Evolutionary conservation across 2,888 invertebrate genomes (phyloP), one percentile per base, ranked within the genome.

Genomic region (Neuroscelio doddi): DNA sequence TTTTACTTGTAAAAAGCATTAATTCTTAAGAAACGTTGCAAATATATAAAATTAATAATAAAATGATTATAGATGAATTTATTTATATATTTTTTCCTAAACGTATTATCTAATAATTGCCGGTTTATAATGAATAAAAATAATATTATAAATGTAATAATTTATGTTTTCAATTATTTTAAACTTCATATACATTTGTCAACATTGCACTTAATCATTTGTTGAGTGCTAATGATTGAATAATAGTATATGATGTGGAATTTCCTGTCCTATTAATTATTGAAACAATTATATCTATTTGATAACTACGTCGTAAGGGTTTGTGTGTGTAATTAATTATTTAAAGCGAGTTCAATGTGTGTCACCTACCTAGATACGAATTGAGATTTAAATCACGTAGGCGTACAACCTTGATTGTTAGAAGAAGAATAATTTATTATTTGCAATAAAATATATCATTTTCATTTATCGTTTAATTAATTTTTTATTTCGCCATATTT

Each of bases 331-430:
- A 38, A 38, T 38, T 38, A 38, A 9, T 9, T 9, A 30, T 30
- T 30, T 9, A 30, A 30, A 3, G 30, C 10, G 8, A 9, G 30
- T 9, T 9, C 30, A 30, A 7, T 9, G 38, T 38, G 38, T 17
- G 16, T 3, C 16, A n/a, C n/a, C 16, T 17, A 14, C 8, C 14
- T 14, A 12, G 14, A 15, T 36, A 36, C 15, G 32, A 14, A 14
- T 36, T 36, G 36, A 21, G 36, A 36, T 36, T 36, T 7, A 15
- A 10, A 10, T 36, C 36, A 36, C 36, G 36, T 36, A 36, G 5
- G 15, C 15, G 9, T 4, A 2, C 36, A 7, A 36, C 36, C 36
- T 14, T 36, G 30, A 30, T 12, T 30, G 30, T 30, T 10, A 30
- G 10, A 4, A 12, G 30, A 9, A 12, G n/a, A n/a, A n/a, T n/a